phyloP scores from a whole-genome alignment of 2,797 vertebrate genomes.

The Melanotaenia parkinsoni region DNA sequence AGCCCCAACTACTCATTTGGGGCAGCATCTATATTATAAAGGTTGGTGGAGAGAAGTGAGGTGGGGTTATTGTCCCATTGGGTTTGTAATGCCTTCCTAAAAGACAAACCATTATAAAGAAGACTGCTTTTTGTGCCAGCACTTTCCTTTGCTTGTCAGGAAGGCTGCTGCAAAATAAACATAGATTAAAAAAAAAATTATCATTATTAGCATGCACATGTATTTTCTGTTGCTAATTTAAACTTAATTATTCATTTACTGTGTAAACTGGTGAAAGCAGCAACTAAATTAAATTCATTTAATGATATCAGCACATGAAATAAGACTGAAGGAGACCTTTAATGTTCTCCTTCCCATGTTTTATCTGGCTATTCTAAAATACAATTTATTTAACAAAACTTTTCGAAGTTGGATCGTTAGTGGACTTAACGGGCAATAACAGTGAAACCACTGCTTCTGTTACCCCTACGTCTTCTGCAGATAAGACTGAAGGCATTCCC shows the following conservation, averaged over 20 bases:
- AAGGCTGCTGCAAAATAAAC: background rate
- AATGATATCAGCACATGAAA: background rate
- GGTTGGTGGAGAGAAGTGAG: slow-evolving; percentile 37
- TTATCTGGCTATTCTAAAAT: background rate
- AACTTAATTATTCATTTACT: slow-evolving; percentile 7
- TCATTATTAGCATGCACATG: background rate
- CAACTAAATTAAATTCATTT: background rate
- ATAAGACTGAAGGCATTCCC: slow-evolving; percentile 70
- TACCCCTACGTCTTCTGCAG: slow-evolving; percentile 62
- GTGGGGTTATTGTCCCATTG: slow-evolving; percentile 60
- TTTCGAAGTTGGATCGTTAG: slow-evolving; percentile 26
- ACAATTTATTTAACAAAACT: slow-evolving; percentile 9
- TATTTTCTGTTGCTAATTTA: slow-evolving; percentile 2
- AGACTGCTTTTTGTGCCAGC: slow-evolving; percentile 39
- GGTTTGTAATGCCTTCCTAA: slow-evolving; percentile 56
- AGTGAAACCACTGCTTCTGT: slow-evolving; percentile 41
- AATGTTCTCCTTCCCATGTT: background rate
- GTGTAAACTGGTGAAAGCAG: slow-evolving; percentile 1
- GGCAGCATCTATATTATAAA: slow-evolving; percentile 63
- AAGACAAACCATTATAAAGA: slow-evolving; percentile 50
- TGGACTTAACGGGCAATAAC: slow-evolving; percentile 39
- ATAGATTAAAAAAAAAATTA: no score
- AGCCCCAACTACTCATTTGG: slow-evolving; percentile 73
- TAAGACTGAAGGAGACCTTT: background rate
- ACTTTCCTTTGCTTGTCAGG: slow-evolving; percentile 24